phyloP scores from a whole-genome alignment of 2,797 vertebrate genomes.

The Sebastes baramenuke region DNA sequence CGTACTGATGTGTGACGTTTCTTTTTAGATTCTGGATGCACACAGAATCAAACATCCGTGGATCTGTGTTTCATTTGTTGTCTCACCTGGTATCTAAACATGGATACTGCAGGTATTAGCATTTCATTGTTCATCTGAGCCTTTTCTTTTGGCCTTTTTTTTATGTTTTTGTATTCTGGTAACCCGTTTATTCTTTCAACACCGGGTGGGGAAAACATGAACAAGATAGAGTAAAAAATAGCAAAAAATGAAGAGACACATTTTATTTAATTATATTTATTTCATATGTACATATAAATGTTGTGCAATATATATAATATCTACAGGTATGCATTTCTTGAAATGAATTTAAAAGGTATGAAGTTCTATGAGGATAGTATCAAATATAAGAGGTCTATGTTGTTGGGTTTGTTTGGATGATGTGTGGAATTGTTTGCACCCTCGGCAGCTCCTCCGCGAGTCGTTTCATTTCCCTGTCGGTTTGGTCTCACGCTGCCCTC shows the following conservation, averaged over 20 bases:
- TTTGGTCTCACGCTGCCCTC: constrained; percentile 41
- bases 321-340: constrained; percentile 79
- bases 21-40: constrained; percentile 9
- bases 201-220: constrained; percentile 44
- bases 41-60: constrained; percentile 10
- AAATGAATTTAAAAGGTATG: constrained; percentile 66
- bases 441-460: constrained; percentile 18
- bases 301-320: constrained; percentile 80
- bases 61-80: constrained; percentile 23
- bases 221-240: constrained; percentile 58
- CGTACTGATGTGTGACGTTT: constrained; percentile 20
- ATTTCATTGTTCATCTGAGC: constrained; percentile 25
- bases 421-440: constrained; percentile 36
- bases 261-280: constrained; percentile 80
- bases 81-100: constrained; percentile 34
- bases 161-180: constrained; percentile 51
- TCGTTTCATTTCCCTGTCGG: constrained; percentile 3
- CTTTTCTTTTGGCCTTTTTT: constrained; percentile 37
- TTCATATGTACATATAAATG: constrained; percentile 82
- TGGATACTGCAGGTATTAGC: constrained; percentile 23
- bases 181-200: constrained; percentile 36
- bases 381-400: constrained; percentile 66
- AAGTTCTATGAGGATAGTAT: constrained; percentile 60
- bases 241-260: constrained; percentile 52
- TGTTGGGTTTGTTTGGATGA: constrained; percentile 54